Evolutionary conservation across 1,140 invertebrate species (phyloP).

Genomic region (Idris sp.): DNA sequence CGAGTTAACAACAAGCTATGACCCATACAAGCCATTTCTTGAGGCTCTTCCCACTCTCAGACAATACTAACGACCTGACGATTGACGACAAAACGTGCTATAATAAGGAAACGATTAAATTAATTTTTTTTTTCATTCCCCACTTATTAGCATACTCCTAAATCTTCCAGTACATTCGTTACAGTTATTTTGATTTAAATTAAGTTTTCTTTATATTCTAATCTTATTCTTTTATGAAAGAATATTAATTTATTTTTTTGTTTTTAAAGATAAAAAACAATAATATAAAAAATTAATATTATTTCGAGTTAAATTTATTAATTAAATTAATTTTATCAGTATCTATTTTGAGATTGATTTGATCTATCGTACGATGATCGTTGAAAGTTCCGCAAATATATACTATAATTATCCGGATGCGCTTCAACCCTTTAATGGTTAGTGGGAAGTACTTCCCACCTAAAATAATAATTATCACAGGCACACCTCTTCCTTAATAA

Average conservation of each 20-base stretch:
- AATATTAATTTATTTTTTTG: too few species aligned
- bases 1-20: conserved; percentile 33
- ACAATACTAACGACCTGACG: conserved; percentile 39
- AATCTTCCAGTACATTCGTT: neutral
- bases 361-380: conserved; percentile 8
- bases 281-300: too few species aligned
- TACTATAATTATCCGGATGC: conserved; percentile 36
- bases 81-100: conserved; percentile 28
- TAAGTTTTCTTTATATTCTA: too few species aligned
- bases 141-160: conserved; percentile 5
- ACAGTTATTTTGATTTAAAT: too few species aligned
- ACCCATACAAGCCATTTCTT: conserved; percentile 10
- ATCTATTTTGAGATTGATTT: conserved; percentile 12
- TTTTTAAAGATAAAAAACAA: too few species aligned
- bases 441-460: conserved; percentile 29
- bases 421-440: conserved; percentile 28
- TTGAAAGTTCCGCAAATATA: conserved; percentile 18
- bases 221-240: too few species aligned
- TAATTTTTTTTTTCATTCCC: neutral
- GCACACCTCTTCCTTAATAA: conserved; percentile 16
- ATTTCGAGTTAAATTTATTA: neutral
- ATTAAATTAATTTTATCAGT: neutral
- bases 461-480: conserved; percentile 14
- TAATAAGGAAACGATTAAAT: conserved; percentile 28
- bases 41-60: conserved; percentile 34